Evolutionary conservation across 1,140 invertebrate species (phyloP).

Genomic region (Drosophila kanapiae): DNA sequence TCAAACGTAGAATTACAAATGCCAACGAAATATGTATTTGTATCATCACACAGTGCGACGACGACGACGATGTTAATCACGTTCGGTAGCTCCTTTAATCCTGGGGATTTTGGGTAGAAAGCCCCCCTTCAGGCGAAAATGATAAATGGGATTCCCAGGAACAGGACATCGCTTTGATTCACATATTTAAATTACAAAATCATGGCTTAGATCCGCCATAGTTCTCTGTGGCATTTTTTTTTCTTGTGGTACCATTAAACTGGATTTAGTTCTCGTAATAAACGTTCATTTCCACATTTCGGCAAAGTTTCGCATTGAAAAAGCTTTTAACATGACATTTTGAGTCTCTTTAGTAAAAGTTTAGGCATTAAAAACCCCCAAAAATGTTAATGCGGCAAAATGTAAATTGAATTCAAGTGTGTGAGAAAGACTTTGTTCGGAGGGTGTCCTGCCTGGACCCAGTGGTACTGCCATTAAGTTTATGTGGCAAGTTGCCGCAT

Average conservation of each 20-base stretch:
- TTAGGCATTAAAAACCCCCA: constrained; percentile 46
- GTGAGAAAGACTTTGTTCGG: constrained; percentile 19
- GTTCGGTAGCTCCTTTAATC: constrained; percentile 29
- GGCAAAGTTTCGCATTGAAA: constrained; percentile 35
- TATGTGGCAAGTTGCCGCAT: constrained; percentile 63
- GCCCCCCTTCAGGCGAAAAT: constrained; percentile 11
- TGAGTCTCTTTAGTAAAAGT: constrained; percentile 15
- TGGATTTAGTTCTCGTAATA: constrained; percentile 35
- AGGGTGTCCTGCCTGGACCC: background rate
- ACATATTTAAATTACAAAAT: constrained; percentile 41
- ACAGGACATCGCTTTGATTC: constrained; percentile 10
- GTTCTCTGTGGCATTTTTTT: constrained; percentile 1
- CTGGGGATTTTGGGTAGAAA: background rate
- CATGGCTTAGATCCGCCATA: constrained; percentile 3
- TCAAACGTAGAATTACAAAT: constrained; percentile 44
- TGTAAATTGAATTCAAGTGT: constrained; percentile 75
- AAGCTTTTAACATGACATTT: constrained; percentile 64
- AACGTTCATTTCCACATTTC: constrained; percentile 54
- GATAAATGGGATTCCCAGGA: constrained; percentile 24
- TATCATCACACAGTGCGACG: constrained; percentile 7
- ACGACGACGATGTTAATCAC: constrained; percentile 41
- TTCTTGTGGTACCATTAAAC: constrained; percentile 27
- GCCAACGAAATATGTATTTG: constrained; percentile 36
- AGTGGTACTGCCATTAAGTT: constrained; percentile 45
- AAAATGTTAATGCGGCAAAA: constrained; percentile 66